Evolutionary conservation across 2,797 vertebrate genomes (phyloP), one percentile per base, ranked within the genome.

Genomic region (Lates japonicus): DNA sequence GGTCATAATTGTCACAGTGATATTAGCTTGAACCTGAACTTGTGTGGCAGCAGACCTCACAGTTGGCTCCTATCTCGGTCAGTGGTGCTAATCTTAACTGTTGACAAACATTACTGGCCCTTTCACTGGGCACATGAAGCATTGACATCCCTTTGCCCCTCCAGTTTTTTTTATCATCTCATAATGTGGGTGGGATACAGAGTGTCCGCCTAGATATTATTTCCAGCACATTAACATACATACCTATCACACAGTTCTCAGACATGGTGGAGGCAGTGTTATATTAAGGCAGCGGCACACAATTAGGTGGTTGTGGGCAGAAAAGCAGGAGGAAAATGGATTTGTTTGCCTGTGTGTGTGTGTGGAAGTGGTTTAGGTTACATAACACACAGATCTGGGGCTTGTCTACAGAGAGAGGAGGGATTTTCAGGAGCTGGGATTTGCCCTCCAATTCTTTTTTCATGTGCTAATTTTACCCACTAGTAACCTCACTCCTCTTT

Each of bases 391-490:
- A 75, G 72, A 8, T n/a, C 51, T 61, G 22, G 8, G 19, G 39
- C 46, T 70, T 35, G 55, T 9, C 22, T 70, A 16, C 0, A 51
- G 13, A 16, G 29, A 52, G 71, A 44, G 72, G 57, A 64, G 58
- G 74, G 67, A 49, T 59, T 25, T 48, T 69, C 88, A 5, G 76
- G 57, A 80, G 63, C 44, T 78, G 70, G 78, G 81, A 83, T 86
- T 74, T 61, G 46, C 76, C 72, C 72, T 49, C 14, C 70, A 68
- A 16, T 67, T 29, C 58, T 41, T 69, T 75, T 79, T 90, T 80
- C 59, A 57, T 88, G 83, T 75, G 85, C 91, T 95, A 93, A 93
- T 89, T 95, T 93, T 94, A 93, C 83, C 55, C 76, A 11, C 39
- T 14, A 76, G 89, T 78, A 86, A 91, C 81, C 62, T 85, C 74